Conservation (phyloP, 2,888 invertebrate genomes). For the Chymomyza amoena region DNA sequence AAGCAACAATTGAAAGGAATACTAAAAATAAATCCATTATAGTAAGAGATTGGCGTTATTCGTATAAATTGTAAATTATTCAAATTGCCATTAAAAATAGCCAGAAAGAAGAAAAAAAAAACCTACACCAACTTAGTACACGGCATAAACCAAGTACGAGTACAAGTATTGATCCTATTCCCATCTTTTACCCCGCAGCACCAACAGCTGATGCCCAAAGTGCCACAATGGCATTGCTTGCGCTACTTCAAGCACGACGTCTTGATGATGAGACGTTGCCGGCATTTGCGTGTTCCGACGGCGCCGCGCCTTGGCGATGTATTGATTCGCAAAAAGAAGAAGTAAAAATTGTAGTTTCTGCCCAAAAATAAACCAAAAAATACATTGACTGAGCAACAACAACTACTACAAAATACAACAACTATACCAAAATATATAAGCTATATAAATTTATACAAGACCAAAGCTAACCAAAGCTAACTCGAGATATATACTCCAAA, state of each 20-base stretch:
- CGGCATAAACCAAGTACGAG: neutral
- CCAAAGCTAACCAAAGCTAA: slow-evolving; percentile 25
- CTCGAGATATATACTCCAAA: slow-evolving; percentile 22
- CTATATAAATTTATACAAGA: slow-evolving; percentile 17
- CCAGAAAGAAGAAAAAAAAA: neutral
- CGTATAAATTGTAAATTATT: slow-evolving; percentile 62
- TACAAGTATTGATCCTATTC: neutral
- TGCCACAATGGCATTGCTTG: slow-evolving; percentile 92
- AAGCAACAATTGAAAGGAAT: slow-evolving; percentile 46
- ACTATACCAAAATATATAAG: slow-evolving; percentile 52
- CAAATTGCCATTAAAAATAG: slow-evolving; percentile 44
- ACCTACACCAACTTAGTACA: neutral
- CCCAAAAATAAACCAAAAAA: slow-evolving; percentile 1
- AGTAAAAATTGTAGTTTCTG: slow-evolving; percentile 28
- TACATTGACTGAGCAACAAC: slow-evolving; percentile 52
- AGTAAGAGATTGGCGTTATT: slow-evolving; percentile 53
- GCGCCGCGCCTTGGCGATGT: slow-evolving; percentile 72
- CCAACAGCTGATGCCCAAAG: slow-evolving; percentile 85
- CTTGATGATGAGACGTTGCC: slow-evolving; percentile 85
- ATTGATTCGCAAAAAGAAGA: slow-evolving; percentile 61
- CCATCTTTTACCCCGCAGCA: slow-evolving; percentile 79
- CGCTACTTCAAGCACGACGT: slow-evolving; percentile 88
- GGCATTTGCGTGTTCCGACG: slow-evolving; percentile 83
- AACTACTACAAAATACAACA: slow-evolving; percentile 43
- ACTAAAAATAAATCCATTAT: slow-evolving; percentile 43